These are phyloP conservation scores for Petrocephalus schoutedeni DNA, from an alignment of 2,797 vertebrate genomes.

Conservation along the genomic window DNA sequence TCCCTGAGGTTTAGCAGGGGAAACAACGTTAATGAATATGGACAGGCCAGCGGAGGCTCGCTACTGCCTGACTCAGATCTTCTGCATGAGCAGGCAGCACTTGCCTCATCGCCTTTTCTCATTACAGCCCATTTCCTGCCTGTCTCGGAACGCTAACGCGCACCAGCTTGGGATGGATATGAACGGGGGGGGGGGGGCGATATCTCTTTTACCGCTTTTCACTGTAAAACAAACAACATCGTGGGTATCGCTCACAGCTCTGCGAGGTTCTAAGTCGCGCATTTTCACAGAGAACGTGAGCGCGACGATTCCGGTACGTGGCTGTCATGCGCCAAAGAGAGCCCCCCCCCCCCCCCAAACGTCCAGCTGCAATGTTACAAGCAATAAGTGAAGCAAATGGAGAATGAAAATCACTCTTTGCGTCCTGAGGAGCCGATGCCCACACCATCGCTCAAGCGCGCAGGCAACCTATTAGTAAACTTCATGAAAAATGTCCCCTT, in stretches of 20 bases:
- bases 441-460: conserved; percentile 68
- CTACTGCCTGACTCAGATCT: neutral
- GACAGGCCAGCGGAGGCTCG: neutral
- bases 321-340: neutral
- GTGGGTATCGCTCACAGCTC: neutral
- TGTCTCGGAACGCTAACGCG: conserved; percentile 10
- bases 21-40: neutral
- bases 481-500: conserved; percentile 64
- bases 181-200: neutral
- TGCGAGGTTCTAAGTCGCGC: neutral
- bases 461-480: conserved; percentile 69
- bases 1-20: neutral
- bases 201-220: neutral
- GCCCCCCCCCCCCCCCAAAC: conserved; percentile 8
- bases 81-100: neutral
- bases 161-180: conserved; percentile 2
- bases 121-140: neutral
- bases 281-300: neutral
- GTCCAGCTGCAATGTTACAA: conserved; percentile 33
- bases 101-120: conserved; percentile 8
- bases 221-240: conserved; percentile 19
- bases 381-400: conserved; percentile 56
- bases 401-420: conserved; percentile 62
- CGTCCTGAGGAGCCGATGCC: conserved; percentile 62
- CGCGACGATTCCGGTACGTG: neutral